Evolutionary conservation across 1,140 invertebrate species (phyloP).

Genomic region (Thaumatotibia leucotreta): DNA sequence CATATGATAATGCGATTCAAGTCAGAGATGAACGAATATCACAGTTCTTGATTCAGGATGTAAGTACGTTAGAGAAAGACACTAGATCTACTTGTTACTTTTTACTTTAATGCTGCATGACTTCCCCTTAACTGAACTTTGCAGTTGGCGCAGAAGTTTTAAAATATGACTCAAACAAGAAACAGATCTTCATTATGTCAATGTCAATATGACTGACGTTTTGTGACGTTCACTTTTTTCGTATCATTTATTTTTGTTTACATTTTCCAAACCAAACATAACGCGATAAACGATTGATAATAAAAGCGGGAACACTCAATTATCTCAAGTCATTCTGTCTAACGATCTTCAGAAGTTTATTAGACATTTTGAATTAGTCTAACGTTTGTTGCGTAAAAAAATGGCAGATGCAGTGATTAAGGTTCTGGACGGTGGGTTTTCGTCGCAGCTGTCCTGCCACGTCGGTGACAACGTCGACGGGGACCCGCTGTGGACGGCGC

Average conservation of each 20-base stretch:
- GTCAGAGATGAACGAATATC: constrained; percentile 56
- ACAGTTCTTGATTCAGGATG: constrained; percentile 59
- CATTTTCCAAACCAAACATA: constrained; percentile 12
- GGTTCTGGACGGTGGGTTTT: constrained; percentile 87
- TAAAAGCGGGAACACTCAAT: background rate
- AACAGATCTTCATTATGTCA: background rate
- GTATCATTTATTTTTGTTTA: constrained; percentile 12
- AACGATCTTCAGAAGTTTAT: background rate
- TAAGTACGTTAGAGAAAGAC: constrained; percentile 33
- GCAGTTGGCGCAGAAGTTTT: background rate
- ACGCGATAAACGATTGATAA: constrained; percentile 9
- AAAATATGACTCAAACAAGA: background rate
- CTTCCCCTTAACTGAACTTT: background rate
- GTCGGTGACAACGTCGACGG: constrained; percentile 80
- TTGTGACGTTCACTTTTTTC: background rate
- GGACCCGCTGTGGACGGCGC: constrained; percentile 88
- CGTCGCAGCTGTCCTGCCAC: constrained; percentile 83
- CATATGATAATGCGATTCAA: constrained; percentile 57
- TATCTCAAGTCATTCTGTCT: background rate
- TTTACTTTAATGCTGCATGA: background rate
- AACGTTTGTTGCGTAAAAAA: background rate
- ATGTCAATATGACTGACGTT: constrained; percentile 2
- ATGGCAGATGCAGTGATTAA: constrained; percentile 44
- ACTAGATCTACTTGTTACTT: background rate
- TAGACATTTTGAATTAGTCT: background rate